Evolutionary conservation across 2,113 vertebrate genomes (phyloP), one percentile per base, ranked within the genome.

Genomic region (Uria lomvia): DNA sequence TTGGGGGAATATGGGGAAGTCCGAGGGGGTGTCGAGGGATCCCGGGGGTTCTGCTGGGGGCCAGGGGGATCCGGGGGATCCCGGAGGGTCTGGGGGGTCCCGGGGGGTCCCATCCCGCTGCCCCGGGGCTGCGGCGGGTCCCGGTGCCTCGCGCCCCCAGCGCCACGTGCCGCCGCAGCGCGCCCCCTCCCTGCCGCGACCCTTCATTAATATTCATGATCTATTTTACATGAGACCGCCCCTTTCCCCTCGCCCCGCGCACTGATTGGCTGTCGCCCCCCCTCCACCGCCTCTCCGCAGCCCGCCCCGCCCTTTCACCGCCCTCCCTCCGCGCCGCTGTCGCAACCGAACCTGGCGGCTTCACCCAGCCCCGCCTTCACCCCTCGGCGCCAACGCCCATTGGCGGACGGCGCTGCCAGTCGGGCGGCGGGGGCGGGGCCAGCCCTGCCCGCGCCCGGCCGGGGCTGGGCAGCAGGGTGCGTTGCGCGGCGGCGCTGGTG

Each of bases 401-500:
- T 97, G 97, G 97, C 32, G 4, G 4, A 7, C 1, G 1, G 11
- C 9, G 50, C 70, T 47, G 85, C 27, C 80, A 16, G 19, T 88
- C 71, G 15, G 13, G 10, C 2, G 8, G 8, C 3, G 56, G 23
- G 66, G 83, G 52, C 21, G 65, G 78, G 56, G 40, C 11, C 11
- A 5, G 50, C 15, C 5, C 22, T 43, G 49, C 56, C 75, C 49
- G 68, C 60, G 68, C 87, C 43, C 43, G 81, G 82, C 43, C 66
- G 43, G 52, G 63, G 63, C 77, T 88, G 23, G 32, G 84, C 30
- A 30, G 58, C 70, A 62, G 50, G 90, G 70, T 92, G 45, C 65
- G 95, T 92, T 92, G 94, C 94, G 95, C 94, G 42, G 96, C 58
- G 36, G 79, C 23, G 45, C 56, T 42, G 79, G 40, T 63, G 72